phyloP scores from a whole-genome alignment of 2,797 vertebrate genomes.

The Tarsius wallacei region DNA sequence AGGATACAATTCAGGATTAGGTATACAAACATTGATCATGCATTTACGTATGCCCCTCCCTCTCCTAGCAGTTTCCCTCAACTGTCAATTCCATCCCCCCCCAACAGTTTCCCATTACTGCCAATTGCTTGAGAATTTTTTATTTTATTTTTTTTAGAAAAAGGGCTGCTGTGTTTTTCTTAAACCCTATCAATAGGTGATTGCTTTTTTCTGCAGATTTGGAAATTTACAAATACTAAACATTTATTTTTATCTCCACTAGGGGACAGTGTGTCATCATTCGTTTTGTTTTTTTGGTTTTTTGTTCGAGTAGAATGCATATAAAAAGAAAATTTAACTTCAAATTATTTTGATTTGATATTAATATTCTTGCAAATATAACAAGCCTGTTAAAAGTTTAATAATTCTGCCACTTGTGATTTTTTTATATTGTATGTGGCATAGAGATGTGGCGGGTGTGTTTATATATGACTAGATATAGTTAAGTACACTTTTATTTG shows the following conservation, averaged over 20 bases:
- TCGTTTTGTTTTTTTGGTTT: constrained; percentile 25
- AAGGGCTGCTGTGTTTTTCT: constrained; percentile 8
- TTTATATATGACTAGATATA: neutral
- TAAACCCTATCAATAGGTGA: neutral
- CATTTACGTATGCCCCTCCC: too few species aligned
- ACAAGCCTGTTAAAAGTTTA: neutral
- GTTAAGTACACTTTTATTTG: constrained; percentile 2
- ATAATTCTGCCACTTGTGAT: neutral
- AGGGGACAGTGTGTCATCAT: constrained; percentile 77
- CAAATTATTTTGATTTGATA: constrained; percentile 14
- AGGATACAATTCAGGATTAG: too few species aligned
- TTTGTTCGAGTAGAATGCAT: constrained; percentile 19
- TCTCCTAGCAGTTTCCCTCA: too few species aligned
- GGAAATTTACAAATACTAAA: neutral
- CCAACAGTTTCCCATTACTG: too few species aligned
- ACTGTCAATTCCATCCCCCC: too few species aligned
- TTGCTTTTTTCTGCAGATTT: neutral
- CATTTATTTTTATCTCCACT: constrained; percentile 72
- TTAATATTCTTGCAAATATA: constrained; percentile 26
- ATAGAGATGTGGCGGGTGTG: neutral
- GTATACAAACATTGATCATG: too few species aligned
- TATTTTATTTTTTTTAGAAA: too few species aligned
- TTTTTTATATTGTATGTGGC: neutral
- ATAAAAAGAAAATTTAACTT: neutral
- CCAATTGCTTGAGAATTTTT: too few species aligned